phyloP scores from a whole-genome alignment of 2,113 vertebrate genomes.

The Lepus timidus region DNA sequence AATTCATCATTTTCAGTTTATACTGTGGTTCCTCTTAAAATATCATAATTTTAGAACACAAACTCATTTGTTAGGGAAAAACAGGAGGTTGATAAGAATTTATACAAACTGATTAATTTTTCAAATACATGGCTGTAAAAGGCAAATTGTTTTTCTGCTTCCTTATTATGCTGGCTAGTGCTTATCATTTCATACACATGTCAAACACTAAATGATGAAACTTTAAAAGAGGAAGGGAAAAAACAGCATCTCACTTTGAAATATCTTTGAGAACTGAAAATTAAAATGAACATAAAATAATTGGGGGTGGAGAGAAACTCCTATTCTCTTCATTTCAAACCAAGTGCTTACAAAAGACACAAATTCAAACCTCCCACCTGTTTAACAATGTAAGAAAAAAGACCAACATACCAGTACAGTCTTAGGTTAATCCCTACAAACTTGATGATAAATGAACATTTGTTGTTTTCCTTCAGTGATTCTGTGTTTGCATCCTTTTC shows the following conservation, averaged over 20 bases:
- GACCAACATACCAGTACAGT: background rate
- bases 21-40: background rate
- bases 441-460: conserved; percentile 3
- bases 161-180: conserved; percentile 54
- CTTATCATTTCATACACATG: conserved; percentile 64
- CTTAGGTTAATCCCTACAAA: background rate
- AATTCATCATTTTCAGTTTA: background rate
- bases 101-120: conserved; percentile 66
- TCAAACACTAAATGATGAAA: conserved; percentile 72
- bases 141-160: conserved; percentile 69
- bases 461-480: conserved; percentile 51
- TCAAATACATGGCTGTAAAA: conserved; percentile 51
- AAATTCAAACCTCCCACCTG: conserved; percentile 59
- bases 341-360: conserved; percentile 41
- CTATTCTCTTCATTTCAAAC: conserved; percentile 61
- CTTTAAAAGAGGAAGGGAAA: conserved; percentile 52
- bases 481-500: conserved; percentile 43
- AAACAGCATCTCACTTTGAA: conserved; percentile 61
- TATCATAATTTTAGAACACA: conserved; percentile 52
- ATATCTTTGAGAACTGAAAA: conserved; percentile 67
- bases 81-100: conserved; percentile 14
- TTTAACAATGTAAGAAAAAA: conserved; percentile 48
- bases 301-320: conserved; percentile 8
- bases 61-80: background rate
- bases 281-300: conserved; percentile 67